phyloP scores from a whole-genome alignment of 2,113 vertebrate genomes.

The Sebastes schlegelii region DNA sequence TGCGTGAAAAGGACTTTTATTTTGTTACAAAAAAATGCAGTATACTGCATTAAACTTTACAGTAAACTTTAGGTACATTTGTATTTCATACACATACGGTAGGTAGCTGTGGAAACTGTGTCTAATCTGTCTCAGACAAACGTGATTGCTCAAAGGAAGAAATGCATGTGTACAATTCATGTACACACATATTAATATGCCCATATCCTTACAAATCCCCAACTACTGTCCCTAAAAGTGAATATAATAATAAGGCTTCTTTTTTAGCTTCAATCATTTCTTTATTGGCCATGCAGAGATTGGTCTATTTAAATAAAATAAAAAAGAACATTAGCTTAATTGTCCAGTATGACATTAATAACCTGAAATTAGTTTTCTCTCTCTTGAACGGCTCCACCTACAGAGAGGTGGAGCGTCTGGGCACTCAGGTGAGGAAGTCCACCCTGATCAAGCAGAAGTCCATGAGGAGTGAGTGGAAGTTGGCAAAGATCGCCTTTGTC shows the following conservation, averaged over 20 bases:
- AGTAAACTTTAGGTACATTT: no score
- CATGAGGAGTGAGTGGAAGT: slow-evolving; percentile 93
- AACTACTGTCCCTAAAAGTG: background rate
- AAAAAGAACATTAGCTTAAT: background rate
- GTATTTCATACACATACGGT: no score
- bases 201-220: background rate
- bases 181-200: background rate
- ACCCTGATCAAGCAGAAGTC: slow-evolving; percentile 78
- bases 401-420: slow-evolving; percentile 87
- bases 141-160: no score
- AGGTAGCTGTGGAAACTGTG: no score
- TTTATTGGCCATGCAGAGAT: background rate
- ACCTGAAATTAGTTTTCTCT: background rate
- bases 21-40: no score
- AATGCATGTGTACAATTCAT: background rate
- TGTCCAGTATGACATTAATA: background rate
- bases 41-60: no score
- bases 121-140: background rate
- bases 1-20: background rate
- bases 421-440: slow-evolving; percentile 83
- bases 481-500: slow-evolving; percentile 92
- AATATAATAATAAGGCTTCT: background rate
- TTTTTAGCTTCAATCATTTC: background rate
- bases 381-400: background rate
- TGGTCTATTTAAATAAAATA: background rate